These are phyloP conservation scores for Sceloporus undulatus DNA, from an alignment of 2,113 vertebrate genomes.

Conservation along the genomic window DNA sequence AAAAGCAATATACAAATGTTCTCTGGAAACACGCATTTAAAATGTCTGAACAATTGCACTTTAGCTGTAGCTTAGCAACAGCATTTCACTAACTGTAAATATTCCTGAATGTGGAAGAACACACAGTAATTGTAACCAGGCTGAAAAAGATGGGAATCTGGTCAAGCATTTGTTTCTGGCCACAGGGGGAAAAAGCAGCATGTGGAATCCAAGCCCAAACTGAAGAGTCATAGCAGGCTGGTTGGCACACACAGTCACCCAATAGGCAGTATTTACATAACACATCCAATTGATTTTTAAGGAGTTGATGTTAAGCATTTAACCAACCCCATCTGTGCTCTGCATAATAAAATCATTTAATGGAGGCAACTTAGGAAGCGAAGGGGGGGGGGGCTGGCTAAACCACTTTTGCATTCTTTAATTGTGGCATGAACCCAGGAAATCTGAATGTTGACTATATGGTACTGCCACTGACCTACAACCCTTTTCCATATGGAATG, in stretches of 20 bases:
- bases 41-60: constrained; percentile 12
- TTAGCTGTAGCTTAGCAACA: constrained; percentile 32
- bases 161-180: constrained; percentile 39
- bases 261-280: constrained; percentile 32
- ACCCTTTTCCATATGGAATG: too few species aligned
- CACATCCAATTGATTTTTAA: constrained; percentile 27
- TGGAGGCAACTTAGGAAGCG: background rate
- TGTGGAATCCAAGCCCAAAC: constrained; percentile 21
- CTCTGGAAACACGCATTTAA: background rate
- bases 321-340: constrained; percentile 22
- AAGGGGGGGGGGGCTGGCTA: too few species aligned
- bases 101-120: constrained; percentile 25
- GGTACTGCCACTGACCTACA: background rate
- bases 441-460: background rate
- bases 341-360: background rate
- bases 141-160: constrained; percentile 36
- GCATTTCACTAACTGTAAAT: constrained; percentile 18
- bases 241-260: constrained; percentile 5
- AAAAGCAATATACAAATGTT: background rate
- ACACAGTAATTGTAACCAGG: constrained; percentile 31
- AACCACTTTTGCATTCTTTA: background rate
- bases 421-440: background rate
- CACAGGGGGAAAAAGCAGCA: background rate
- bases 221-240: constrained; percentile 27
- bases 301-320: constrained; percentile 18